Evolutionary conservation across 2,797 vertebrate species (phyloP), one percentile per base, ranked within the genome.

Genomic region (Uromys caudimaculatus): DNA sequence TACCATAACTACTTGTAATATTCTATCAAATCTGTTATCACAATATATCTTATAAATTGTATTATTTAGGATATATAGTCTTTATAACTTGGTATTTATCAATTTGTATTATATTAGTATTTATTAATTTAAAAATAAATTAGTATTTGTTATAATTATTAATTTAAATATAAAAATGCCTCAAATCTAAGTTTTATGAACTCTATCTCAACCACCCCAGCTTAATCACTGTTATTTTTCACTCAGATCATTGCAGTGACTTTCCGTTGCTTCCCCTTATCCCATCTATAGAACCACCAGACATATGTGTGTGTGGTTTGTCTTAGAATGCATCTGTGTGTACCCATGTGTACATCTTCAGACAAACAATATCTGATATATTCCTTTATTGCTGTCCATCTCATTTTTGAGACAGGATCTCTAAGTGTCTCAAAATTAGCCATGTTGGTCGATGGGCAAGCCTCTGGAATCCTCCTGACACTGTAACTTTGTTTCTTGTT

Each of bases 121-220:
- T 92, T 76, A 27, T 64, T 73, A 58, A 58, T 77, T 76, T 58
- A 58, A 88, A 44, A 89, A 62, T 62, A 24, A 73, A 82, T 71
- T 38, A 19, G 64, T 64, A 60, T 60, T 60, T 60, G 38, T 71
- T 71, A 69, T 21, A 69, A n/a, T 76, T 84, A 92, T 92, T 84
- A 47, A 58, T 86, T 76, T 75, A 58, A 88, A 44, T 62, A 41
- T 17, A 69, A 60, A 93, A 81, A 77, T 50, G 1, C 38, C 41
- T n/a, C 76, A 90, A 71, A 90, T 85, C n/a, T 24, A 93, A 69
- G 35, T 23, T 62, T 78, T 78, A 64, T 92, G n/a, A 82, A 62
- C 32, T 84, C 19, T 21, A 60, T 62, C 24, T 62, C 13, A 76
- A 62, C 56, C 47, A 93, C 3, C 3, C 62, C 41, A 81, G 62